Evolutionary conservation across 2,797 vertebrate species (phyloP), one percentile per base, ranked within the genome.

Genomic region (Tenualosa ilisha): DNA sequence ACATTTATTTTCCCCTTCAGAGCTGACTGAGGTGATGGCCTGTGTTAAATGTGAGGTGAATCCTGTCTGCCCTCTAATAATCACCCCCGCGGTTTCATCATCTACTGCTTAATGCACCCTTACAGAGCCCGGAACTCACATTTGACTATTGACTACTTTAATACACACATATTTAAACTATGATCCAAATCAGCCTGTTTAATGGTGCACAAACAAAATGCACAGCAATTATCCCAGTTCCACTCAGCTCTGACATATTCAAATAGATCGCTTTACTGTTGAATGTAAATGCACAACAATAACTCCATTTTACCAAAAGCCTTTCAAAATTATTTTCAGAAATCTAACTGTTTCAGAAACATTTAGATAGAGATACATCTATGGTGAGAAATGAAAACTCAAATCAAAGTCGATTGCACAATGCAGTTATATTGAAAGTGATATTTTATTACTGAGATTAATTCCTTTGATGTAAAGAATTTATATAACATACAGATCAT

Each of bases 41-140:
- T 13, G 54, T 86, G 72, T 85, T 84, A 86, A 91, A 11, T 54
- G 53, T 11, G 61, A 68, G 54, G 82, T 81, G 31, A 56, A 83
- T 20, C 13, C 68, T 75, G 40, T 75, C 20, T 51, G 56, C 13
- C 7, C 82, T 72, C 84, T 82, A 85, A 82, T 84, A 85, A 82
- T 84, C 50, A 75, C 79, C 51, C 51, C 72, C 51, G 61, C 22
- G 63, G 26, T 43, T 63, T 26, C 82, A 82, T 75, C 82, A 83
- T 75, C 17, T 75, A 75, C 31, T 5, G 13, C 20, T 37, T 75
- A 75, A 75, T 75, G 13, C 68, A 75, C 68, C 20, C 65, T 24
- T 37, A 31, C 50, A 54, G 24, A 31, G 12, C 12, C 12, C 65
- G 63, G 51, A 6, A 85, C 49, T 81, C 84, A 63, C 5, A 26